These are phyloP conservation scores for mouse (Mus musculus) DNA, from an alignment of 2,113 vertebrate genomes.

Conservation along the genomic window DNA sequence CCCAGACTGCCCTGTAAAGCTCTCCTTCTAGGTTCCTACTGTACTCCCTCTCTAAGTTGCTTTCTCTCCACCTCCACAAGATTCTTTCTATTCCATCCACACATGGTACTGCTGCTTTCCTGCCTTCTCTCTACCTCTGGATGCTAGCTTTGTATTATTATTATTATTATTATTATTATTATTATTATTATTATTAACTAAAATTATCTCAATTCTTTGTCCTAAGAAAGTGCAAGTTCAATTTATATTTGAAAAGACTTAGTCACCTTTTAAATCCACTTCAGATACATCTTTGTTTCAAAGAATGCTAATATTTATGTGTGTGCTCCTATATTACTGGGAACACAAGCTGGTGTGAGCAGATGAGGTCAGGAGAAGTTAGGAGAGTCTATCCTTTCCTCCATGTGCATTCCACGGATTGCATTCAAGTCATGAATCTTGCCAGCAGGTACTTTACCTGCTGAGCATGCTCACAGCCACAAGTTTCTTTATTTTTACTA, in stretches of 20 bases:
- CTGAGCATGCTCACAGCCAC: neutral
- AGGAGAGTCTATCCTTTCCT: neutral
- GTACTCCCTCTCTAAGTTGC: neutral
- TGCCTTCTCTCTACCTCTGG: neutral
- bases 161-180: neutral
- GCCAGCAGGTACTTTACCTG: neutral
- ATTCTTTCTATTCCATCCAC: neutral
- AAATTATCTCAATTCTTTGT: neutral
- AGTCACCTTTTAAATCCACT: neutral
- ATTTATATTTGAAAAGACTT: neutral
- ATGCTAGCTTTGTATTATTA: neutral
- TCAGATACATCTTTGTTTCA: neutral
- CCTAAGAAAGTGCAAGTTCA: neutral
- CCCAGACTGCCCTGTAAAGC: neutral
- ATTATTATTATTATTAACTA: neutral
- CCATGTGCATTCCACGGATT: neutral
- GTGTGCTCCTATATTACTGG: neutral
- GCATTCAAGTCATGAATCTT: neutral
- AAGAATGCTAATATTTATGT: neutral
- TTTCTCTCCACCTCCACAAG: too few species aligned
- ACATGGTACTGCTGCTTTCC: neutral
- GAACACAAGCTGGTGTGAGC: neutral
- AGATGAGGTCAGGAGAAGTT: neutral
- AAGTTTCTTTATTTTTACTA: neutral
- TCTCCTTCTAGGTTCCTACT: neutral